phyloP scores from a whole-genome alignment of 2,113 vertebrate genomes.

The Barbus barbus region DNA sequence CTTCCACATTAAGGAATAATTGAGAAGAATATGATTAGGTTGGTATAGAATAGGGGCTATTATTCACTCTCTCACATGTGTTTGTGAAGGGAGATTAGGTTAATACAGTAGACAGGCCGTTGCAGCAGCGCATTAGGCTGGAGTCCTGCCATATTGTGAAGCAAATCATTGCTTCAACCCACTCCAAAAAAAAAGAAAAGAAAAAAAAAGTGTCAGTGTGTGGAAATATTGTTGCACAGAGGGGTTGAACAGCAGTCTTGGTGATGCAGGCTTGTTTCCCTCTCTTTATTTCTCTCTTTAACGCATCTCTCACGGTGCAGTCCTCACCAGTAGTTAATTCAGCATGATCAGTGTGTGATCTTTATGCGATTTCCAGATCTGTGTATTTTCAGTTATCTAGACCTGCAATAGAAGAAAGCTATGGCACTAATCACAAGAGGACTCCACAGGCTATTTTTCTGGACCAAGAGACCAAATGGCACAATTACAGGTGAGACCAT shows the following conservation, averaged over 20 bases:
- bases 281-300: background rate
- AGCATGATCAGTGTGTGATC: background rate
- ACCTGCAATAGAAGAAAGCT: background rate
- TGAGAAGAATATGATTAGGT: background rate
- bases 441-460: background rate
- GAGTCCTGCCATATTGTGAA: constrained; percentile 5
- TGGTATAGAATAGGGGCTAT: background rate
- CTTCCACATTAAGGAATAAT: background rate
- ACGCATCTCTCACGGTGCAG: background rate
- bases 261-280: background rate
- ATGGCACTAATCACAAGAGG: background rate
- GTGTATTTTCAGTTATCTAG: background rate
- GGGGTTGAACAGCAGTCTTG: background rate
- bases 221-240: background rate
- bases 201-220: background rate
- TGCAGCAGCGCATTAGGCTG: constrained; percentile 21
- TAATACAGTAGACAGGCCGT: background rate
- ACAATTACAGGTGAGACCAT: constrained; percentile 16
- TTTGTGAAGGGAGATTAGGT: constrained; percentile 15
- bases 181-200: background rate
- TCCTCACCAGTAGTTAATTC: background rate
- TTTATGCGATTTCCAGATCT: background rate
- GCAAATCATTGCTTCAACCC: background rate
- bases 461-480: constrained; percentile 8
- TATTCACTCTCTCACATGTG: background rate